phyloP scores from a whole-genome alignment of 2,797 vertebrate species.

The Tapera naevia region DNA sequence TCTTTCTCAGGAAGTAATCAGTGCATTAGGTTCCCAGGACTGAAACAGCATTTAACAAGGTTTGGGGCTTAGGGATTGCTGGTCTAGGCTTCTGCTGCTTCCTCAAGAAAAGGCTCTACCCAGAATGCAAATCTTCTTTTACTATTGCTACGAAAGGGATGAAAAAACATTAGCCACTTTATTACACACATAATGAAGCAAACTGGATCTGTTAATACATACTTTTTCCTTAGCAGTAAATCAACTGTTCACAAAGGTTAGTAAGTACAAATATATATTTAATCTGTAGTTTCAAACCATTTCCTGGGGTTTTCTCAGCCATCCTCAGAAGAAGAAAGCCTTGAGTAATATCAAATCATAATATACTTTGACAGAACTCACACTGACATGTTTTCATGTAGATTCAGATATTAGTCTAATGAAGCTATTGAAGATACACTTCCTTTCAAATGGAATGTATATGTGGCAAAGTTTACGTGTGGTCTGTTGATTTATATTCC shows the following conservation, averaged over 20 bases:
- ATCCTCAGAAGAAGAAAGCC: slow-evolving; percentile 4
- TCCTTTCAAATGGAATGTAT: not conserved
- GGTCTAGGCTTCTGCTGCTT: slow-evolving; percentile 61
- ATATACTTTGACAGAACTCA: not conserved
- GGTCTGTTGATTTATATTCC: not conserved
- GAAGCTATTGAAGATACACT: not conserved
- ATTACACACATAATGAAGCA: slow-evolving; percentile 63
- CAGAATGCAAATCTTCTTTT: slow-evolving; percentile 74
- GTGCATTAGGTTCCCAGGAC: slow-evolving; percentile 72
- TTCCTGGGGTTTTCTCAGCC: slow-evolving; percentile 6
- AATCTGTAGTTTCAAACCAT: slow-evolving; percentile 26
- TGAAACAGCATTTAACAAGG: slow-evolving; percentile 81
- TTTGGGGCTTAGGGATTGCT: slow-evolving; percentile 79
- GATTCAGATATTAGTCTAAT: not conserved
- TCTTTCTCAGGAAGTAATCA: slow-evolving; percentile 77
- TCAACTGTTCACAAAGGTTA: slow-evolving; percentile 49
- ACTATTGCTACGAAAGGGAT: slow-evolving; percentile 40
- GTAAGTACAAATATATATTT: slow-evolving; percentile 49
- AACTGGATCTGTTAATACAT: slow-evolving; percentile 47
- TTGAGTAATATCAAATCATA: slow-evolving; percentile 1
- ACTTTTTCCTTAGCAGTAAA: slow-evolving; percentile 56
- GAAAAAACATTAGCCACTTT: slow-evolving; percentile 59
- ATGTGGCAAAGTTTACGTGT: not conserved
- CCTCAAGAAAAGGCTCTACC: slow-evolving; percentile 62
- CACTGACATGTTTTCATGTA: not conserved